Base-by-base conservation (phyloP, 35 echinoderm and acorn worm genomes). In the Apostichopus californicus region DNA sequence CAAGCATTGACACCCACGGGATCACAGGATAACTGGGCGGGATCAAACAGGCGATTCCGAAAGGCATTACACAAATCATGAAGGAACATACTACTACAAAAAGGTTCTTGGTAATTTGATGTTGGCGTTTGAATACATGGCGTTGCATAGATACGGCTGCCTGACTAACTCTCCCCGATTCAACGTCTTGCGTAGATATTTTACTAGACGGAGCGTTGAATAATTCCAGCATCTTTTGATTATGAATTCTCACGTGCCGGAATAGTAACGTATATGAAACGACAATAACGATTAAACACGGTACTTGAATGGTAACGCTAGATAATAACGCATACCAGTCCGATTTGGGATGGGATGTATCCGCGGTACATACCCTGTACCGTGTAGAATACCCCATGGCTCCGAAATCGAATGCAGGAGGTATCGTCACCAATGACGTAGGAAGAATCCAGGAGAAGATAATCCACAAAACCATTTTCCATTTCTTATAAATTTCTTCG, bases 141-240 rank as follows among this genome's bases (percentile, higher is more conserved):
- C 78, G 78, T 52, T 81, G 78, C 78, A 81, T 81, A 81, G 78
- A 81, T 9, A 81, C 12, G 22, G 78, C 78, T 54, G 78, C 78
- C 22, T 52, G 22, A 24, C 78, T 81, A 2, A 81, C 17, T 75
- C 2, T 75, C 22, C 78, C 78, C 3, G 28, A 8, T 55, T 81
- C 54, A 9, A 9, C 78, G 52, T 81, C 78, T 7, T 77, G 75
- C 18, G 75, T 77, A 8, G 18, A 8, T 9, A 77, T n/a, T 77
- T 8, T 28, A n/a, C 25, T 1, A 22, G 75, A 24, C 0, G 9
- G 9, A 5, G 54, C 78, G 25, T 2, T 46, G 54, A 81, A 81
- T 54, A 81, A 46, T 81, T 81, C 78, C 25, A 81, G 11, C 78
- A 81, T 81, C 13, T 81, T 23, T 75, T n/a, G 71, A 75, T 75